Percentiles rank a stretch among this genome's conserved stretches.
These are phyloP conservation scores for Ormyrus labotus DNA, from an alignment of 2,888 invertebrate genomes.

Conservation along the genomic window DNA sequence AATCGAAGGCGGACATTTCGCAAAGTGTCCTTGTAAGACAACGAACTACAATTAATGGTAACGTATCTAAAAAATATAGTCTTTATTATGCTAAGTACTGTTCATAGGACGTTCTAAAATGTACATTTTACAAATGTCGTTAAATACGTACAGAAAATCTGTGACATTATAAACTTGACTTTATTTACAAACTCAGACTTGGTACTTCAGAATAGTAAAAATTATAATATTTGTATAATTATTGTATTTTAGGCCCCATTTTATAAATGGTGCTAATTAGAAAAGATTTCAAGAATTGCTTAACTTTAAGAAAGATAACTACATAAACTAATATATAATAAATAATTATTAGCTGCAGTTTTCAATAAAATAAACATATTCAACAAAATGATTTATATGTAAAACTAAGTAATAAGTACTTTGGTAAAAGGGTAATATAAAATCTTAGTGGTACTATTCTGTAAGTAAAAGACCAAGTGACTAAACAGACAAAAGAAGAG, in stretches of 20 bases:
- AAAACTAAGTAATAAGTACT: neutral
- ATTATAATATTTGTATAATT: neutral
- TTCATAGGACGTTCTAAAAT: neutral
- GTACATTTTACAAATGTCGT: neutral
- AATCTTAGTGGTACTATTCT: too few relatives aligned
- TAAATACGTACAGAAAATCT: neutral
- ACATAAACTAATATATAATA: too few relatives aligned
- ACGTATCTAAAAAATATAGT: slow-evolving; percentile 27
- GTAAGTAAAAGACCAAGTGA: slow-evolving; percentile 1
- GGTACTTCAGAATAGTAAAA: slow-evolving; percentile 27
- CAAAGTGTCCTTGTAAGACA: too few relatives aligned
- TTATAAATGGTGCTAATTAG: too few relatives aligned
- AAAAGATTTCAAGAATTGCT: too few relatives aligned
- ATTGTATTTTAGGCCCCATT: too few relatives aligned
- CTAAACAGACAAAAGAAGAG: neutral
- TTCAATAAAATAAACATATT: neutral
- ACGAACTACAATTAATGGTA: slow-evolving; percentile 23
- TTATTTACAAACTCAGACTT: slow-evolving; percentile 21
- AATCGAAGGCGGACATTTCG: too few relatives aligned
- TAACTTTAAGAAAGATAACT: too few relatives aligned
- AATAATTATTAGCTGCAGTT: neutral
- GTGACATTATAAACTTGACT: neutral
- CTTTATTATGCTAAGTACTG: neutral
- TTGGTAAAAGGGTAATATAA: too few relatives aligned
- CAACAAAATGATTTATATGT: neutral